A percentile compares a stretch with the other conserved stretches of the same genome.
Conservation (phyloP, 30 jellyfish, hydroid and myxozoan species). For the Cassiopea andromeda region DNA sequence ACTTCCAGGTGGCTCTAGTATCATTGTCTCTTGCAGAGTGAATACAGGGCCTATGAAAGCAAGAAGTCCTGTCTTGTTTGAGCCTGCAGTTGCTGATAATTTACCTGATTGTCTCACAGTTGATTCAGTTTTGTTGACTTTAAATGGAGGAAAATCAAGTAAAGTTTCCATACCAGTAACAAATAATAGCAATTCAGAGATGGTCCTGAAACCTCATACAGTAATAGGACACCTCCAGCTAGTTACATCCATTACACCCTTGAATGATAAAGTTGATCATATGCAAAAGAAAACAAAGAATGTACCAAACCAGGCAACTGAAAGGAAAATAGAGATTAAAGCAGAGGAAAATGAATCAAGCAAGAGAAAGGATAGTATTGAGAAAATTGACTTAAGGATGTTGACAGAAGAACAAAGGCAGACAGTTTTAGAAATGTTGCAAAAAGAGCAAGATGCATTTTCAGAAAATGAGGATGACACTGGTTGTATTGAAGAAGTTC, state of each 20-base stretch:
- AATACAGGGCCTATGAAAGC: slow-evolving; percentile 24
- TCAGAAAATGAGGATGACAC: slow-evolving; percentile 29
- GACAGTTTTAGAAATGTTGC: background rate
- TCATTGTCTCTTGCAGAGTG: slow-evolving; percentile 23
- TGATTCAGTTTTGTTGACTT: slow-evolving; percentile 8
- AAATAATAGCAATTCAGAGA: background rate
- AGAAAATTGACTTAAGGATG: background rate
- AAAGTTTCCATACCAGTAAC: background rate
- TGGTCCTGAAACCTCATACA: background rate
- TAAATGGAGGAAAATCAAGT: background rate
- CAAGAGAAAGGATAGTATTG: background rate
- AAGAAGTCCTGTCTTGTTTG: slow-evolving; percentile 4
- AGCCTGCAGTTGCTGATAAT: slow-evolving; percentile 6
- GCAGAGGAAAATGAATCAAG: background rate
- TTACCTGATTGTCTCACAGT: background rate
- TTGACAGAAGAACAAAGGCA: slow-evolving; percentile 6
- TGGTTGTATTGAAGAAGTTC: slow-evolving; percentile 31
- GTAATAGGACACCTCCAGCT: background rate
- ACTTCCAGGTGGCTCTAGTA: slow-evolving; percentile 18
- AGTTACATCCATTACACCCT: background rate
- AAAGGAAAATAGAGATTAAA: background rate
- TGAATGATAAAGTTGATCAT: background rate
- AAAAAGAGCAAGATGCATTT: slow-evolving; percentile 5
- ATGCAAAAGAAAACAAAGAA: background rate
- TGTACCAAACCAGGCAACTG: background rate